Evolutionary conservation across 1,140 invertebrate species (phyloP).

Genomic region (Thaumatotibia leucotreta): DNA sequence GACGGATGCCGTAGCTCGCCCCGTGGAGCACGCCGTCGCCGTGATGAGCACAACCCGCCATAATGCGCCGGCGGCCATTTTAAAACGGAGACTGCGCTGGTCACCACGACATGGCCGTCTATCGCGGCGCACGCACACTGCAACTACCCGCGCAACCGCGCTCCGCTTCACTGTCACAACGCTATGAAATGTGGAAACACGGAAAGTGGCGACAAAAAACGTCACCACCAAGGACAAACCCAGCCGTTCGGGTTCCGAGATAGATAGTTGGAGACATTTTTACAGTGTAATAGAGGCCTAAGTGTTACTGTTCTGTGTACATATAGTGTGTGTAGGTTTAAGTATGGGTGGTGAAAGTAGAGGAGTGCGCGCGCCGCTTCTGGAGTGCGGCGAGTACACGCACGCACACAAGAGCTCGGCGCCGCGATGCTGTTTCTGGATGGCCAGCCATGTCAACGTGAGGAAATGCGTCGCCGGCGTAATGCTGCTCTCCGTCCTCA

Average conservation of each 20-base stretch:
- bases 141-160: slow-evolving; percentile 47
- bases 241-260: slow-evolving; percentile 65
- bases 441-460: slow-evolving; percentile 82
- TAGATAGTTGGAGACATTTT: slow-evolving; percentile 46
- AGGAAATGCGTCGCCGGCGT: slow-evolving; percentile 83
- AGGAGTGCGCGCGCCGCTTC: slow-evolving; percentile 45
- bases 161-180: slow-evolving; percentile 39
- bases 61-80: slow-evolving; percentile 71
- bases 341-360: slow-evolving; percentile 52
- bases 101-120: slow-evolving; percentile 71
- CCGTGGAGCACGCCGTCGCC: slow-evolving; percentile 59
- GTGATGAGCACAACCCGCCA: slow-evolving; percentile 72
- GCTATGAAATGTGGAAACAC: slow-evolving; percentile 77
- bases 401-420: slow-evolving; percentile 53
- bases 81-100: slow-evolving; percentile 65
- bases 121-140: slow-evolving; percentile 40
- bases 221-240: slow-evolving; percentile 62
- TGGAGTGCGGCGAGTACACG: slow-evolving; percentile 52
- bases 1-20: slow-evolving; percentile 61
- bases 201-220: slow-evolving; percentile 74
- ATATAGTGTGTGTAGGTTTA: slow-evolving; percentile 69
- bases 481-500: slow-evolving; percentile 81
- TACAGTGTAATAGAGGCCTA: slow-evolving; percentile 65
- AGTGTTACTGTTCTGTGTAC: slow-evolving; percentile 70
- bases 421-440: slow-evolving; percentile 76